phyloP scores from a whole-genome alignment of 53 echinoderm and acorn worm species.

The Henricia sp. region DNA sequence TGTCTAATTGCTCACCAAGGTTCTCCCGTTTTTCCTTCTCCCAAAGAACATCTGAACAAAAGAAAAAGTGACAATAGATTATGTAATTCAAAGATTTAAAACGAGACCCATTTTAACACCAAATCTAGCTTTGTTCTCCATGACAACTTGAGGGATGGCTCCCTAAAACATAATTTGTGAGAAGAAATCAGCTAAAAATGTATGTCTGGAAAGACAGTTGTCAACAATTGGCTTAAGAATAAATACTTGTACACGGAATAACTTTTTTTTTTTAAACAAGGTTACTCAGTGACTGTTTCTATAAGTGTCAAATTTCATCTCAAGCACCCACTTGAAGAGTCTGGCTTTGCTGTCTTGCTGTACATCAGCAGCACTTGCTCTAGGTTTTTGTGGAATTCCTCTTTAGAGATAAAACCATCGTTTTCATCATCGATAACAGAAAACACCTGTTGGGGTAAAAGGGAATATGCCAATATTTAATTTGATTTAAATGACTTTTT shows the following conservation, averaged over 20 bases:
- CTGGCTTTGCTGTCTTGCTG: slow-evolving; percentile 8
- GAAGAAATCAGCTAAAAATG: no score
- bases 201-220: no score
- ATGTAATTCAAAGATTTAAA: not conserved
- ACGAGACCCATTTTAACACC: not conserved
- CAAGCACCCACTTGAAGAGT: slow-evolving; percentile 28
- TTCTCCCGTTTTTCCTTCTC: not conserved
- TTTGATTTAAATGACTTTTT: not conserved
- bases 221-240: not conserved
- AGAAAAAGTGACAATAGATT: not conserved
- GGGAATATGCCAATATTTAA: not conserved
- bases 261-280: no score
- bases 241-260: not conserved
- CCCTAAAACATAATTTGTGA: no score
- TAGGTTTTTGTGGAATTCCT: slow-evolving; percentile 22
- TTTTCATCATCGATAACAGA: slow-evolving; percentile 17
- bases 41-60: slow-evolving; percentile 17
- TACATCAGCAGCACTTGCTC: slow-evolving; percentile 28
- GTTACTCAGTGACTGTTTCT: no score
- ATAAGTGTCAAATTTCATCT: not conserved
- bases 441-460: slow-evolving; percentile 16
- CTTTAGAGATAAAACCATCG: slow-evolving; percentile 18
- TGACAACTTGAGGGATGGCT: not conserved
- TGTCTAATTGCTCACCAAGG: not conserved
- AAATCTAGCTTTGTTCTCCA: not conserved